Evolutionary conservation across 2,888 invertebrate genomes (phyloP).

Genomic region (Mantis religiosa): DNA sequence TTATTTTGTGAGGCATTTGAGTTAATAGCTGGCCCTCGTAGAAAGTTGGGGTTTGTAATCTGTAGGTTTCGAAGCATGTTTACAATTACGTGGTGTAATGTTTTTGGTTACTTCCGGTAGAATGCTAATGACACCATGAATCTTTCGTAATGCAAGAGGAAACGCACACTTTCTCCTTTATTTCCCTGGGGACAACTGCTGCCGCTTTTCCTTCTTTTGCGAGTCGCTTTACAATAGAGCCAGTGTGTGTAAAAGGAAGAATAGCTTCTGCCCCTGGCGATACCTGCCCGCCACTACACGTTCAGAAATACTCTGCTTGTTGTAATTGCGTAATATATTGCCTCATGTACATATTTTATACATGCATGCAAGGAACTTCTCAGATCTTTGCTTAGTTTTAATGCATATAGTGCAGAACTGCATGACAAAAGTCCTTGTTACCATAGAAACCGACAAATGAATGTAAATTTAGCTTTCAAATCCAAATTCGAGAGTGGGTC

Average conservation of each 20-base stretch:
- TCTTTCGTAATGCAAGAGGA: background rate
- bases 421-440: too few species aligned
- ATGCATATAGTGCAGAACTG: too few species aligned
- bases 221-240: background rate
- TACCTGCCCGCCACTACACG: background rate
- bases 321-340: background rate
- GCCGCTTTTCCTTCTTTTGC: background rate
- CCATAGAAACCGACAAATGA: too few species aligned
- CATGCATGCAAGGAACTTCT: too few species aligned
- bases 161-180: background rate
- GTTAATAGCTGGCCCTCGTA: too few species aligned
- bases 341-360: too few species aligned
- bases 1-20: too few species aligned
- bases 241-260: background rate
- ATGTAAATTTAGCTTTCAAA: too few species aligned
- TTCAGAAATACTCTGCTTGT: background rate
- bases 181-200: background rate
- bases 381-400: too few species aligned
- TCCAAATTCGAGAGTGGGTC: too few species aligned
- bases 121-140: background rate
- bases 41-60: too few species aligned
- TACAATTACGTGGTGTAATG: background rate
- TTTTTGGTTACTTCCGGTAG: background rate
- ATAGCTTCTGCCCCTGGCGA: background rate
- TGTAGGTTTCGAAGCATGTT: too few species aligned